Evolutionary conservation across 1,140 invertebrate species (phyloP).

Genomic region (Philopotamus ludificatus): DNA sequence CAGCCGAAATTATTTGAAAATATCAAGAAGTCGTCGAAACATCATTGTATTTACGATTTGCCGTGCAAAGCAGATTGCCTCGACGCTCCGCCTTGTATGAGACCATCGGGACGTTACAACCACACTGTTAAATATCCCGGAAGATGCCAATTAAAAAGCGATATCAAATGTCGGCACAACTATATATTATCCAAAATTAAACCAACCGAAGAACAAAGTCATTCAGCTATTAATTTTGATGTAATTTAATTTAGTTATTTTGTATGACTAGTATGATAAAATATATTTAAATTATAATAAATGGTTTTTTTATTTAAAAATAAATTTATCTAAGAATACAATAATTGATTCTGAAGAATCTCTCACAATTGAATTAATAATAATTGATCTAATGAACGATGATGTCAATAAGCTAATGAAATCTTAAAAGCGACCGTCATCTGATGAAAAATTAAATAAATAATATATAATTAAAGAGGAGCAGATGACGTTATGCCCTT

Average conservation of each 20-base stretch:
- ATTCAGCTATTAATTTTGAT: not conserved
- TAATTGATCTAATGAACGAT: too few relatives aligned
- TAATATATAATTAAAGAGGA: too few relatives aligned
- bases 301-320: not conserved
- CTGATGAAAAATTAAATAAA: too few relatives aligned
- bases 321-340: not conserved
- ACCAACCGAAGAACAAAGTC: too few relatives aligned
- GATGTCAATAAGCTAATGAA: too few relatives aligned
- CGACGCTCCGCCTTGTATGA: conserved; percentile 49
- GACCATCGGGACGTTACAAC: conserved; percentile 50
- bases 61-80: conserved; percentile 53
- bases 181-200: too few relatives aligned
- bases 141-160: not conserved
- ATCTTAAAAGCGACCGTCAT: too few relatives aligned
- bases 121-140: conserved; percentile 50
- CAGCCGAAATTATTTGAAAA: too few relatives aligned
- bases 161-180: conserved; percentile 16
- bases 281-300: not conserved
- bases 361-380: too few relatives aligned
- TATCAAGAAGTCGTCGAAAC: too few relatives aligned
- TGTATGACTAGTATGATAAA: not conserved
- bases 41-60: conserved; percentile 45
- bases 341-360: too few relatives aligned
- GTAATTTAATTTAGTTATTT: not conserved
- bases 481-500: too few relatives aligned